phyloP scores from a whole-genome alignment of 1,140 invertebrate genomes.

The Goniozus legneri region DNA sequence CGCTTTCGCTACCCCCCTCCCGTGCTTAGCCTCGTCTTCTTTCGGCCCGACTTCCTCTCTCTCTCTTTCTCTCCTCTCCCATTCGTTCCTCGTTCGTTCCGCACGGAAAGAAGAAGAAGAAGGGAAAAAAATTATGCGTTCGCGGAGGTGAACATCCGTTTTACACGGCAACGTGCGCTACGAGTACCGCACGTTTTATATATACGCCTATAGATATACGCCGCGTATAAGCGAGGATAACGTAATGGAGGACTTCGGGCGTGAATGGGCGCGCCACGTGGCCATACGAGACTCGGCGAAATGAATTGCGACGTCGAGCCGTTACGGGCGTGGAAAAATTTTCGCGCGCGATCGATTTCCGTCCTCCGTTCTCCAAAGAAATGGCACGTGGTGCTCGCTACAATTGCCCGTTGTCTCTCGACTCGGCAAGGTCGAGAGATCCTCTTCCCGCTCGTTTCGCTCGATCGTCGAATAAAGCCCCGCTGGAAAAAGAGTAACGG shows the following conservation, averaged over 20 bases:
- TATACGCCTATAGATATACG: too few species aligned
- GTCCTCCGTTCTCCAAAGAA: too few species aligned
- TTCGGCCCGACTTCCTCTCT: constrained; percentile 22
- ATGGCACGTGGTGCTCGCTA: too few species aligned
- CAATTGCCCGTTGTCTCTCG: too few species aligned
- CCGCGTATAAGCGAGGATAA: too few species aligned
- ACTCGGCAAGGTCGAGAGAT: too few species aligned
- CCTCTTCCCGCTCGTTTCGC: too few species aligned
- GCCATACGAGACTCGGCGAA: constrained; percentile 22
- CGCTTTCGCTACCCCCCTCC: constrained; percentile 4
- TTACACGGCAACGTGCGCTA: constrained; percentile 27
- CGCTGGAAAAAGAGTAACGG: too few species aligned
- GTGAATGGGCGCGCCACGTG: constrained; percentile 38
- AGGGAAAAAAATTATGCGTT: constrained; percentile 36
- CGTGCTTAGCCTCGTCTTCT: constrained; percentile 4
- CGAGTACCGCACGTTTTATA: too few species aligned
- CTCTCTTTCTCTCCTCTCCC: constrained; percentile 7
- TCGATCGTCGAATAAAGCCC: too few species aligned
- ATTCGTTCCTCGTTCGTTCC: constrained; percentile 23
- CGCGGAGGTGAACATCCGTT: constrained; percentile 40
- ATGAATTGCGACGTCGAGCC: constrained; percentile 34
- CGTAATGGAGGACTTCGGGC: constrained; percentile 39
- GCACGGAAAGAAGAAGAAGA: constrained; percentile 14
- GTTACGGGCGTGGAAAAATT: too few species aligned
- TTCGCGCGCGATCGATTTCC: too few species aligned